These are phyloP conservation scores for Drosophila simulans DNA, from an alignment of 1,140 invertebrate species.

Conservation along the genomic window DNA sequence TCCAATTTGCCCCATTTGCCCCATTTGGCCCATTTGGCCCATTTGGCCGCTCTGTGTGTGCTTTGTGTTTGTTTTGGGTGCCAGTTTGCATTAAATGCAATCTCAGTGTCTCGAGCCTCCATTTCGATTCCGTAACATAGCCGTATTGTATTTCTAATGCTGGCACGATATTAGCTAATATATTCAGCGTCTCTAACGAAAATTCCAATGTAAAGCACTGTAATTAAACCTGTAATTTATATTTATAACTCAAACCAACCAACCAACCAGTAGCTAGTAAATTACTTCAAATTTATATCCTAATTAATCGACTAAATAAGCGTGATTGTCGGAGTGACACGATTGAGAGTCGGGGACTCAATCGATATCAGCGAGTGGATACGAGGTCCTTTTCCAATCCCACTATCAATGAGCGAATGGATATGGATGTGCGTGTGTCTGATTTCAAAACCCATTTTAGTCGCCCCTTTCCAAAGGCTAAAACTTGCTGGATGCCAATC, in stretches of 20 bases:
- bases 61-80: constrained; percentile 8
- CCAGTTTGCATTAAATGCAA: constrained; percentile 69
- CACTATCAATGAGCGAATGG: constrained; percentile 24
- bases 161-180: constrained; percentile 62
- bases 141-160: constrained; percentile 47
- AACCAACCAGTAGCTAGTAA: constrained; percentile 70
- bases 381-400: constrained; percentile 3
- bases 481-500: constrained; percentile 43
- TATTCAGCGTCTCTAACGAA: constrained; percentile 39
- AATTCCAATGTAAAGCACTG: constrained; percentile 54
- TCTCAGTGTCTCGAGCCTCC: constrained; percentile 50
- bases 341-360: constrained; percentile 15
- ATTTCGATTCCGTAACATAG: constrained; percentile 58
- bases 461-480: constrained; percentile 24
- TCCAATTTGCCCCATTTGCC: not conserved
- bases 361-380: constrained; percentile 20
- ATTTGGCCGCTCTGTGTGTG: constrained; percentile 13
- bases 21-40: too few species aligned
- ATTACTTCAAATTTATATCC: constrained; percentile 73
- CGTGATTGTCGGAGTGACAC: constrained; percentile 4
- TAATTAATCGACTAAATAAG: constrained; percentile 44
- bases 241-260: constrained; percentile 32
- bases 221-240: constrained; percentile 53
- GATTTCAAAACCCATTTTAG: constrained; percentile 41
- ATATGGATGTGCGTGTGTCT: constrained; percentile 13